Evolutionary conservation across 64 coral and sea anemone genomes (phyloP).

Genomic region (Trachythela sp.): DNA sequence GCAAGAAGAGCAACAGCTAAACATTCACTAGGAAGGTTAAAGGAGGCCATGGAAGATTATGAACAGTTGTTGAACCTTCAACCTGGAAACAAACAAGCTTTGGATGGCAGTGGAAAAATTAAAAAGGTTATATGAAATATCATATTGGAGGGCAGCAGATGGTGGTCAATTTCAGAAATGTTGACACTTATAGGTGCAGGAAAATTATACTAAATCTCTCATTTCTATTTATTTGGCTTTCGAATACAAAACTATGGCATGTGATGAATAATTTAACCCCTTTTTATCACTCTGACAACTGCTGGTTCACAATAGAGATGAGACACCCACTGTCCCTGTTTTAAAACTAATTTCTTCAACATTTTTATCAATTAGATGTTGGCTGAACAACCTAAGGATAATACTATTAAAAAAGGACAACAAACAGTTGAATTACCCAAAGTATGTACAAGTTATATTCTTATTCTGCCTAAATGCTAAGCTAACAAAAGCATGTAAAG

Average conservation of each 20-base stretch:
- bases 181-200: no score
- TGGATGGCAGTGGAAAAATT: constrained; percentile 67
- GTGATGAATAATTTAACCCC: neutral
- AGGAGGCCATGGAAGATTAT: constrained; percentile 65
- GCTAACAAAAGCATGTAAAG: neutral
- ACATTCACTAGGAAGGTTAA: constrained; percentile 25
- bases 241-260: neutral
- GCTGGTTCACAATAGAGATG: no score
- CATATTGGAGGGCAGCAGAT: no score
- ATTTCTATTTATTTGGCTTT: no score
- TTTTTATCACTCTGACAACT: no score
- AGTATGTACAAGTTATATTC: neutral
- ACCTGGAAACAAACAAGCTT: constrained; percentile 79
- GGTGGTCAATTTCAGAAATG: no score
- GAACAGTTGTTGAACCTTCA: constrained; percentile 61
- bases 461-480: neutral
- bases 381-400: neutral
- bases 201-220: no score
- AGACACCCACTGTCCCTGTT: neutral
- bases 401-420: neutral
- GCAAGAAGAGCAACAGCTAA: constrained; percentile 64
- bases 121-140: constrained; percentile 43
- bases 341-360: neutral
- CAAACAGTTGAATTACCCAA: neutral
- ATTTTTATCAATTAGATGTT: neutral